A percentile compares a stretch with the other conserved stretches of the same genome.
These are phyloP conservation scores for Archocentrus centrarchus DNA, from an alignment of 2,113 vertebrate genomes.

Conservation along the genomic window DNA sequence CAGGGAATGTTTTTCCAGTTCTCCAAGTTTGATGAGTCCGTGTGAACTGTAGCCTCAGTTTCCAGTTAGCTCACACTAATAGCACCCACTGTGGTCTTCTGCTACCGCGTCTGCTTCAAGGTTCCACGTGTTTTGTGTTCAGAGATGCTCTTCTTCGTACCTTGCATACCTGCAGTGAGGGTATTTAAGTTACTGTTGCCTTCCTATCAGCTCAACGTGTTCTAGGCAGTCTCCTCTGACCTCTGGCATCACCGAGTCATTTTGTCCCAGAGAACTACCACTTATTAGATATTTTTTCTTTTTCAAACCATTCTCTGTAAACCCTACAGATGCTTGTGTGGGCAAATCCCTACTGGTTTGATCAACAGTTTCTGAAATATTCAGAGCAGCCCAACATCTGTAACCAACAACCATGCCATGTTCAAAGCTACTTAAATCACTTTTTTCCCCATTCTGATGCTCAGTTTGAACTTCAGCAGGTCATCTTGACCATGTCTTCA, in stretches of 20 bases:
- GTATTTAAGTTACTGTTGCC: too few species aligned
- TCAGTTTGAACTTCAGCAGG: fast-evolving
- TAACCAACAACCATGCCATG: not conserved
- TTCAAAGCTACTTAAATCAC: not conserved
- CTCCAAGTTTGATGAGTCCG: not conserved
- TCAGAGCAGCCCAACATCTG: not conserved
- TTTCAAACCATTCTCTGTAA: too few species aligned
- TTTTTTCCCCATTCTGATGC: not conserved
- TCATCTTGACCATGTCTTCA: not conserved
- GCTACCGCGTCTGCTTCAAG: not conserved
- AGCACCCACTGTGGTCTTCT: too few species aligned
- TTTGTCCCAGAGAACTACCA: too few species aligned
- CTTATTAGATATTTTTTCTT: too few species aligned
- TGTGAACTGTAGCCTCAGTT: not conserved
- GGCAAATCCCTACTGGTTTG: too few species aligned
- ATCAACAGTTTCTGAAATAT: not conserved
- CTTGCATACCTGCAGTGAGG: too few species aligned
- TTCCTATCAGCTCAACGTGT: too few species aligned
- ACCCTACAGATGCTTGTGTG: too few species aligned
- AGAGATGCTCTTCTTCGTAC: not conserved
- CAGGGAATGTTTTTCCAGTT: not conserved
- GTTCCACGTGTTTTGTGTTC: not conserved
- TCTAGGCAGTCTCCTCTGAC: too few species aligned
- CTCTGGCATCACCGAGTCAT: too few species aligned
- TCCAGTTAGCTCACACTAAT: not conserved